phyloP scores from a whole-genome alignment of 2,888 invertebrate species.

The Conus canariensis region DNA sequence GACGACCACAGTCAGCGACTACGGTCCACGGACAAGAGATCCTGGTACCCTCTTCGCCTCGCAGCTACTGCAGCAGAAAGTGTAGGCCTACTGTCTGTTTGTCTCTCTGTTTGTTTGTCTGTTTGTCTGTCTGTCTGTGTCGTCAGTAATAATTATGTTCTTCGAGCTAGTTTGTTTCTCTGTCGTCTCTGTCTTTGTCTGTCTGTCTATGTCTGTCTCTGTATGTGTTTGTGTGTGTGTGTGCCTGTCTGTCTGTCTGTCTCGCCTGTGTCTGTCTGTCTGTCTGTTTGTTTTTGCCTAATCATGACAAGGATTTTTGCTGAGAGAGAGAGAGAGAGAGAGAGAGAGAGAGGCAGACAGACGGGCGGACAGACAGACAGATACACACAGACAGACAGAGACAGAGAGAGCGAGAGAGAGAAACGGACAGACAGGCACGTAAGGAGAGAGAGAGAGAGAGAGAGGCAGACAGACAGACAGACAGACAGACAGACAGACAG shows the following conservation, averaged over 20 bases:
- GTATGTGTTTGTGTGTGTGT: neutral
- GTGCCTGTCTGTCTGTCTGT: neutral
- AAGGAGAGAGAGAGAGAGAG: too few relatives aligned
- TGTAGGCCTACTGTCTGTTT: conserved; percentile 31
- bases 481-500: too few relatives aligned
- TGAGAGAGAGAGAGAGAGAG: too few relatives aligned
- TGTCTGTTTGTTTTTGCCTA: neutral
- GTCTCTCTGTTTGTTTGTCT: neutral
- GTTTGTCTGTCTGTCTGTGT: neutral
- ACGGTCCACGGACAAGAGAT: conserved; percentile 64
- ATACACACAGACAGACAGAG: too few relatives aligned
- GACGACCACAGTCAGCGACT: conserved; percentile 61
- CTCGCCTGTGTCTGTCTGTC: neutral
- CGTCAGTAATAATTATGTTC: neutral
- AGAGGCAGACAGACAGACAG: too few relatives aligned
- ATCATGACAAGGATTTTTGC: too few relatives aligned
- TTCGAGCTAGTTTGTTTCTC: neutral
- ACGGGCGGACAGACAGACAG: too few relatives aligned
- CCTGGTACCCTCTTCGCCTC: conserved; percentile 59
- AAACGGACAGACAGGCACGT: too few relatives aligned
- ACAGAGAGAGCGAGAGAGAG: too few relatives aligned
- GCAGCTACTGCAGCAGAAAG: conserved; percentile 37
- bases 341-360: too few relatives aligned
- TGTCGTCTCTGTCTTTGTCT: neutral
- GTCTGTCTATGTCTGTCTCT: neutral